Percentiles rank a stretch among this genome's conserved stretches.
phyloP scores from a whole-genome alignment of 2,888 invertebrate genomes.

The Andrena marginata region DNA sequence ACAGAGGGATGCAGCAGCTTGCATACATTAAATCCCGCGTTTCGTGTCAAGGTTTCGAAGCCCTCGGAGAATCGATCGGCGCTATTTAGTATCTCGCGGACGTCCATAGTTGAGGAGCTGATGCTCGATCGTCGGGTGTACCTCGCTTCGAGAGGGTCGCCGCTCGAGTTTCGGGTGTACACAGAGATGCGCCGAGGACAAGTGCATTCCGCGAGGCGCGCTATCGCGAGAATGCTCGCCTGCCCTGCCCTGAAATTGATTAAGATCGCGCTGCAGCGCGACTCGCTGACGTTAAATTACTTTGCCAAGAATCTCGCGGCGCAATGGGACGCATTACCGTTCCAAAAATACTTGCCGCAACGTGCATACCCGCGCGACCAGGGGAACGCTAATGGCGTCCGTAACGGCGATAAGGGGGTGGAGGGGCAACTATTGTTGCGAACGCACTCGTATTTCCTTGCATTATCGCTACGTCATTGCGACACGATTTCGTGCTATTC shows the following conservation, averaged over 20 bases:
- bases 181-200: not conserved
- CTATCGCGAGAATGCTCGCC: slow-evolving; percentile 34
- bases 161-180: not conserved
- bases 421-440: slow-evolving; percentile 37
- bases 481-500: slow-evolving; percentile 23
- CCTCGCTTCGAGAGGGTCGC: slow-evolving; percentile 13
- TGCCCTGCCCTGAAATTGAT: slow-evolving; percentile 49
- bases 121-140: not conserved
- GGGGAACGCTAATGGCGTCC: slow-evolving; percentile 44
- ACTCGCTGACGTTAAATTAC: slow-evolving; percentile 50
- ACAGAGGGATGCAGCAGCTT: not conserved
- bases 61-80: not conserved
- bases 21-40: slow-evolving; percentile 8
- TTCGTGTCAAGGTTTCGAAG: slow-evolving; percentile 42
- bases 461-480: slow-evolving; percentile 41
- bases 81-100: too few relatives aligned
- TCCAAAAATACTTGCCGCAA: slow-evolving; percentile 37
- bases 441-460: slow-evolving; percentile 34
- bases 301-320: slow-evolving; percentile 52
- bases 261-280: slow-evolving; percentile 41
- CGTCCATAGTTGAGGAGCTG: too few relatives aligned
- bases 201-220: slow-evolving; percentile 11
- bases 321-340: slow-evolving; percentile 45
- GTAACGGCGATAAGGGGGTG: slow-evolving; percentile 25
- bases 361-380: slow-evolving; percentile 14